Evolutionary conservation across 2,113 vertebrate species (phyloP).

Genomic region (Brachypodius melanocephalos): DNA sequence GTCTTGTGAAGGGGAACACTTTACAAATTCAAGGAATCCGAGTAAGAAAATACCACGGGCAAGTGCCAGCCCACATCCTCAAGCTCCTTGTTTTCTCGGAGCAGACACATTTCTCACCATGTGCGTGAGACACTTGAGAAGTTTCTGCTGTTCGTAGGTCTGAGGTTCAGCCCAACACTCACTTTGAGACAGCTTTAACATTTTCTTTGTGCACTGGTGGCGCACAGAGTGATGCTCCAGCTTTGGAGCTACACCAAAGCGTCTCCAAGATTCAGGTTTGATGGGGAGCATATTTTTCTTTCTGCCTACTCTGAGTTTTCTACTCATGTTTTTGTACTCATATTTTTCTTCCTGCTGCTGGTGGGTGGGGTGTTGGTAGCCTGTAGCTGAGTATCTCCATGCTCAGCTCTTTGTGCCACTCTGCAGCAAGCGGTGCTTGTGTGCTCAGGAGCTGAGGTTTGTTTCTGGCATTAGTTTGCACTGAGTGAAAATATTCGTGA

Average conservation of each 20-base stretch:
- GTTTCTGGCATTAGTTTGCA: fast-evolving
- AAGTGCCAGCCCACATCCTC: background rate
- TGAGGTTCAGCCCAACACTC: background rate
- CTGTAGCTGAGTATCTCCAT: background rate
- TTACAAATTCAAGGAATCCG: background rate
- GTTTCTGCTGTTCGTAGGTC: background rate
- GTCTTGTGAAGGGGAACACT: background rate
- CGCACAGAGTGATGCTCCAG: background rate
- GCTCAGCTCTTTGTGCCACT: background rate
- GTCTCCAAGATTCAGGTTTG: background rate
- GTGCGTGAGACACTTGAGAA: background rate
- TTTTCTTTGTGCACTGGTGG: background rate
- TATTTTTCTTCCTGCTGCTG: background rate
- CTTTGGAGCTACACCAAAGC: background rate
- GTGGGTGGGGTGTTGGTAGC: background rate
- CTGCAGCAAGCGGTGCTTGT: background rate
- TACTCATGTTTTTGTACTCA: background rate
- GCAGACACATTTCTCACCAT: background rate
- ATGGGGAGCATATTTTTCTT: background rate
- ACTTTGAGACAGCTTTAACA: background rate
- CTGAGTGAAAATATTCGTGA: background rate
- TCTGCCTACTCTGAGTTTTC: background rate
- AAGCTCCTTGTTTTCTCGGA: background rate
- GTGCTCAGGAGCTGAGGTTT: background rate
- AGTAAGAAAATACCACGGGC: background rate